Conservation (phyloP, 1,140 invertebrate species). For the Drosophila ohnishii region DNA sequence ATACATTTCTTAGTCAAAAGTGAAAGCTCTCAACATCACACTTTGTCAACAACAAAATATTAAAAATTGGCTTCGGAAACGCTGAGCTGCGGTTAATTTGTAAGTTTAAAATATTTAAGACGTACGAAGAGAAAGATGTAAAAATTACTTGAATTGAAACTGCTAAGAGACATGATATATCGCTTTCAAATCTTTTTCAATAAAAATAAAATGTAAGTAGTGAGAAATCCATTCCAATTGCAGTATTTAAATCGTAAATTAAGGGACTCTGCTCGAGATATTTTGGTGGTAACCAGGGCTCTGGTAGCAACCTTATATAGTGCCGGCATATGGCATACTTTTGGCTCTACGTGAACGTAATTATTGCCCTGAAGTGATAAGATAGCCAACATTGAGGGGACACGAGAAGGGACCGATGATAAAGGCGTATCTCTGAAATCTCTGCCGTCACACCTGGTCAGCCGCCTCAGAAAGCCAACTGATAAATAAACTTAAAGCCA, state of each 20-base stretch:
- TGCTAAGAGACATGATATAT: constrained; percentile 42
- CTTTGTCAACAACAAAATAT: constrained; percentile 43
- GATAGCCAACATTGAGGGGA: constrained; percentile 31
- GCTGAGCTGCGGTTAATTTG: constrained; percentile 46
- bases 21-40: constrained; percentile 32
- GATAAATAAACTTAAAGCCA: constrained; percentile 41
- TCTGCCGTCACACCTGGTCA: constrained; percentile 58
- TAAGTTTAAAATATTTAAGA: constrained; percentile 53
- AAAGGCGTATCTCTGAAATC: constrained; percentile 54
- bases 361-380: constrained; percentile 42
- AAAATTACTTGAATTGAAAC: constrained; percentile 25
- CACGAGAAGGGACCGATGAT: constrained; percentile 39
- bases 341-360: constrained; percentile 42
- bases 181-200: constrained; percentile 68
- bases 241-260: neutral
- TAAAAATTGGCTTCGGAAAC: constrained; percentile 31
- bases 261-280: neutral
- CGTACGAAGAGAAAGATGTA: constrained; percentile 15
- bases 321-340: constrained; percentile 23
- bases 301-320: neutral
- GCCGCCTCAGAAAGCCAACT: constrained; percentile 12
- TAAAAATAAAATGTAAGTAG: constrained; percentile 57
- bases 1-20: constrained; percentile 24
- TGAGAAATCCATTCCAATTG: neutral
- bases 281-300: neutral